phyloP scores from a whole-genome alignment of 2,113 vertebrate genomes.

The Myxocyprinus asiaticus region DNA sequence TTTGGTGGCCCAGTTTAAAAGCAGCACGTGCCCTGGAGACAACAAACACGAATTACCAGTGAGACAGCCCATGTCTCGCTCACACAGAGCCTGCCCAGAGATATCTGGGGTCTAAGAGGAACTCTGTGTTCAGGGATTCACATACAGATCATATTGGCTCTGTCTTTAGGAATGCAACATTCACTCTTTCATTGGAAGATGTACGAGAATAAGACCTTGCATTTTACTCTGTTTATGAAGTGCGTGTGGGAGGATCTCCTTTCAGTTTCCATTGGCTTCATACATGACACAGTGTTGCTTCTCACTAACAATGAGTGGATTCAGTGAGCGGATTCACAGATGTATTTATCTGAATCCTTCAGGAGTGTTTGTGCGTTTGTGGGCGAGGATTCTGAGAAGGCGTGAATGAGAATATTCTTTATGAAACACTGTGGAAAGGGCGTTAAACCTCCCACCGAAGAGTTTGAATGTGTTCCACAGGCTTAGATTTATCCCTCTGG shows the following conservation, averaged over 20 bases:
- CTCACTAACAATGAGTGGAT: not conserved
- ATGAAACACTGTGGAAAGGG: not conserved
- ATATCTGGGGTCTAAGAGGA: too few relatives aligned
- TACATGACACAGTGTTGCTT: conserved; percentile 17
- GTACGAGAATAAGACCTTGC: not conserved
- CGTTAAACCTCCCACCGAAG: conserved; percentile 49
- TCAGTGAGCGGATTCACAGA: conserved; percentile 29
- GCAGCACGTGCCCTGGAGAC: conserved; percentile 13
- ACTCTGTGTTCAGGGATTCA: not conserved
- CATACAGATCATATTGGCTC: too few relatives aligned
- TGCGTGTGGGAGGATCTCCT: conserved; percentile 40
- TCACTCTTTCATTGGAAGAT: not conserved
- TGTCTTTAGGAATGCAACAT: conserved; percentile 23
- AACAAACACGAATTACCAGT: not conserved
- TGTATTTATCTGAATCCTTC: conserved; percentile 25
- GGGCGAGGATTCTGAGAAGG: conserved; percentile 33
- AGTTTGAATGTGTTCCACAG: conserved; percentile 49
- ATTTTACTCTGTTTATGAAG: not conserved
- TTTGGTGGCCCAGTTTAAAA: conserved; percentile 2
- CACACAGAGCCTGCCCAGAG: not conserved
- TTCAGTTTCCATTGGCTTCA: conserved; percentile 23
- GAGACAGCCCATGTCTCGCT: not conserved
- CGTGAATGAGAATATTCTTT: conserved; percentile 12
- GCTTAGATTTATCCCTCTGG: conserved; percentile 59
- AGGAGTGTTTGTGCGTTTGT: conserved; percentile 27